Percentiles rank a stretch among this genome's conserved stretches.
phyloP scores from a whole-genome alignment of 2,113 vertebrate species.

The Calyptommatus sinebrachiatus region DNA sequence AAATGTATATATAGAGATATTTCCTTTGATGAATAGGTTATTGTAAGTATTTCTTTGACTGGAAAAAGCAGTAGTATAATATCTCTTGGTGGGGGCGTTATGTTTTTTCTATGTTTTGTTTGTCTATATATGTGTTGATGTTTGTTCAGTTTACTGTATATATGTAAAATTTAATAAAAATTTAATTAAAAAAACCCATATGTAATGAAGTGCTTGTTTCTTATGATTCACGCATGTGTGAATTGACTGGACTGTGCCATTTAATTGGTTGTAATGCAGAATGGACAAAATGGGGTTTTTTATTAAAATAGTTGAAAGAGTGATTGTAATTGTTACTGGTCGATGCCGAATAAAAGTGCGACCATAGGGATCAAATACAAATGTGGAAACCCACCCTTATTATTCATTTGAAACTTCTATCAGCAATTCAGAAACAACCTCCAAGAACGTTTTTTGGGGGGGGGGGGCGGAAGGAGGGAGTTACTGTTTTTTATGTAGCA shows the following conservation, averaged over 20 bases:
- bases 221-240: not conserved
- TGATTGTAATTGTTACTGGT: not conserved
- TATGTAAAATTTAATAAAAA: no score
- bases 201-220: not conserved
- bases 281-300: not conserved
- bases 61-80: no score
- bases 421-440: slow-evolving; percentile 26
- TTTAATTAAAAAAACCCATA: no score
- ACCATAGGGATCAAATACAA: slow-evolving; percentile 3
- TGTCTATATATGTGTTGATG: no score
- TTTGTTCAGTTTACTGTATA: no score
- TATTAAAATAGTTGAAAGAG: not conserved
- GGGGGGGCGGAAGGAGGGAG: no score
- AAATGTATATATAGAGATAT: no score
- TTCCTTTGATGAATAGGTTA: no score
- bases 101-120: no score
- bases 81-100: no score
- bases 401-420: slow-evolving; percentile 13
- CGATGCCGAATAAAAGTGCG: not conserved
- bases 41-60: no score
- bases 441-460: slow-evolving; percentile 11
- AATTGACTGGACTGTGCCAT: not conserved
- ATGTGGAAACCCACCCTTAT: not conserved
- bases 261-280: not conserved
- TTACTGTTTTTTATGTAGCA: no score